Base-by-base conservation (phyloP, 2,797 vertebrate genomes). In the Aeoliscus strigatus region DNA sequence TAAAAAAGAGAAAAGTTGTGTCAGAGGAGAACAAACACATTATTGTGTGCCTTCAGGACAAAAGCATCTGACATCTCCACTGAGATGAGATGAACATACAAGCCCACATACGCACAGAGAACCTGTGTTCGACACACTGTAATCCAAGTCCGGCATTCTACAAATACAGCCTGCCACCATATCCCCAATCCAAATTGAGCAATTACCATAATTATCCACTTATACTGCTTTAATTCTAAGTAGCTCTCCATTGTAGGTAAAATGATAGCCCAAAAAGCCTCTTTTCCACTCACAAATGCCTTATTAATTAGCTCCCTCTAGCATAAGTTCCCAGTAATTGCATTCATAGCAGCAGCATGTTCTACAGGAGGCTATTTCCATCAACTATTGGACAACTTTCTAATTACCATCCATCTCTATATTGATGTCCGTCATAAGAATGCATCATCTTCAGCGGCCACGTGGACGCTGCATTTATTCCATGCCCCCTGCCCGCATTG, bases 241-340 rank as follows among this genome's bases (percentile, higher is more conserved):
- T 80, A 77, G 74, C 79, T 79, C 79, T 83, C 77, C 59, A 81
- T 81, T 84, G 80, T 77, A 71, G 70, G 82, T 77, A 77, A 84
- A 83, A 75, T 75, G 77, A 82, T 73, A 80, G 79, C 63, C 84
- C 68, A 80, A 80, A 83, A 81, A 74, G 75, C 59, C 77, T 80
- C 70, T 79, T 79, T 77, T 49, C 60, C 68, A 58, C 75, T 83
- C 60, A 65, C 66, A 73, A 84, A 83, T 78, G 75, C 71, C 75
- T 84, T 79, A 86, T 75, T 87, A 88, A 88, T 88, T 81, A 87
- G 83, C 86, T 86, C 86, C 86, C 85, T 85, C 86, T 88, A 86
- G 86, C 84, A 84, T 39, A 62, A 52, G 61, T 73, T 69, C 48
- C 35, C 52, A 71, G 80, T 70, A 79, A 85, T 83, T 86, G 77